phyloP scores from a whole-genome alignment of 2,888 invertebrate genomes.

The Napeogenes sylphis region DNA sequence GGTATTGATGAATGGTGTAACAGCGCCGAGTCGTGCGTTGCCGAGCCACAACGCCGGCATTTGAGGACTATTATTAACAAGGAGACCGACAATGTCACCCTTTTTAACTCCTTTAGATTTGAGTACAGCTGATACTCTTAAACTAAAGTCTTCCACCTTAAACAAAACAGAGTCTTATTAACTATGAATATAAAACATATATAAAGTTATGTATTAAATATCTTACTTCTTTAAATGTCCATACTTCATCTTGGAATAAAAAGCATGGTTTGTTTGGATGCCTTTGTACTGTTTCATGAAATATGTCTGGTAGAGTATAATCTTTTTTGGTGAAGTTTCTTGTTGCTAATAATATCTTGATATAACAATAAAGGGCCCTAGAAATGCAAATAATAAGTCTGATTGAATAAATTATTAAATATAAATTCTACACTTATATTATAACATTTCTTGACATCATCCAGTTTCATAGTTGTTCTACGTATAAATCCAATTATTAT shows the following conservation, averaged over 20 bases:
- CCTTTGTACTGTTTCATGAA: slow-evolving; percentile 83
- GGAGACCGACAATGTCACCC: slow-evolving; percentile 92
- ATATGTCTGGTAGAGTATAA: slow-evolving; percentile 86
- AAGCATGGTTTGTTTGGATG: slow-evolving; percentile 92
- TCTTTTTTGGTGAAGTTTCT: slow-evolving; percentile 82
- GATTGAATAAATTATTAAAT: not conserved
- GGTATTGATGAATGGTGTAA: slow-evolving; percentile 94
- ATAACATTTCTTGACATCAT: not conserved
- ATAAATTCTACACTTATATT: not conserved
- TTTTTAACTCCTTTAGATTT: slow-evolving; percentile 87
- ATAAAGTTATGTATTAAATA: not conserved
- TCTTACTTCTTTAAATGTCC: slow-evolving; percentile 89
- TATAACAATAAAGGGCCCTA: slow-evolving; percentile 84
- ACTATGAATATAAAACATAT: not conserved
- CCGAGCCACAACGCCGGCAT: slow-evolving; percentile 96
- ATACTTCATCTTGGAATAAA: slow-evolving; percentile 87
- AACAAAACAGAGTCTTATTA: slow-evolving; percentile 33
- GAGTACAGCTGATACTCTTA: slow-evolving; percentile 89
- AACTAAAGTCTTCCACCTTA: slow-evolving; percentile 91
- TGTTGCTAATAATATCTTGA: slow-evolving; percentile 81
- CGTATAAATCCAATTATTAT: too few species aligned
- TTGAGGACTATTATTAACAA: slow-evolving; percentile 94
- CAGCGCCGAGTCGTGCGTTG: slow-evolving; percentile 89
- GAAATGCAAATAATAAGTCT: slow-evolving; percentile 45
- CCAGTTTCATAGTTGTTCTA: too few species aligned